These are phyloP conservation scores for Mallotus villosus DNA, from an alignment of 2,797 vertebrate species.

Conservation along the genomic window DNA sequence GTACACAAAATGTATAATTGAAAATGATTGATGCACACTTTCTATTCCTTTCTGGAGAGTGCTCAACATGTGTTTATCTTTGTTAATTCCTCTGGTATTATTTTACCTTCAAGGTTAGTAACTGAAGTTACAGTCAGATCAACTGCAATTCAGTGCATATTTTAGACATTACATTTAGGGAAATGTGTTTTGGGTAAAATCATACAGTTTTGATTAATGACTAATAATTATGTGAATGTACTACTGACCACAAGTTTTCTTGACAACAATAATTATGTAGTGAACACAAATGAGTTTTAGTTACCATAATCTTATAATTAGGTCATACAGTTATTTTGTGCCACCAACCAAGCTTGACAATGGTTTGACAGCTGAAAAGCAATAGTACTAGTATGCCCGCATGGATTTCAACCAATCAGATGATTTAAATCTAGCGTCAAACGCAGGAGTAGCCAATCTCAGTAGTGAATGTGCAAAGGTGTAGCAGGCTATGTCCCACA, in stretches of 20 bases:
- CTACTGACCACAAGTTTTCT: too few species aligned
- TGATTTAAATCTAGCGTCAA: constrained; percentile 3
- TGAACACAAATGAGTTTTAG: neutral
- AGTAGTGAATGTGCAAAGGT: constrained; percentile 29
- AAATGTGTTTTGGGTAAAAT: too few species aligned
- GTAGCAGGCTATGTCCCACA: constrained; percentile 31
- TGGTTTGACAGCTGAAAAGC: constrained; percentile 53
- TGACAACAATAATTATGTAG: neutral
- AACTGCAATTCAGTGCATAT: neutral
- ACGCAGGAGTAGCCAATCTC: constrained; percentile 59
- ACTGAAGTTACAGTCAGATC: neutral
- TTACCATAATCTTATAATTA: neutral
- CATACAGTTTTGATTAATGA: too few species aligned
- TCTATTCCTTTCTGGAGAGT: neutral
- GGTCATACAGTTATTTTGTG: neutral
- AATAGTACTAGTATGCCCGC: neutral
- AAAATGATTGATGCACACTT: neutral
- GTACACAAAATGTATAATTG: neutral
- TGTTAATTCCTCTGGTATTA: neutral
- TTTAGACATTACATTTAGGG: too few species aligned
- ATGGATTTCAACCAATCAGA: constrained; percentile 55
- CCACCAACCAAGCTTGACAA: constrained; percentile 63
- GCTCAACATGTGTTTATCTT: neutral
- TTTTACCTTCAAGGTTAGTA: neutral
- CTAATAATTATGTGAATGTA: too few species aligned